These are phyloP conservation scores for Aviceda subcristata DNA, from an alignment of 2,113 vertebrate species.

Conservation along the genomic window DNA sequence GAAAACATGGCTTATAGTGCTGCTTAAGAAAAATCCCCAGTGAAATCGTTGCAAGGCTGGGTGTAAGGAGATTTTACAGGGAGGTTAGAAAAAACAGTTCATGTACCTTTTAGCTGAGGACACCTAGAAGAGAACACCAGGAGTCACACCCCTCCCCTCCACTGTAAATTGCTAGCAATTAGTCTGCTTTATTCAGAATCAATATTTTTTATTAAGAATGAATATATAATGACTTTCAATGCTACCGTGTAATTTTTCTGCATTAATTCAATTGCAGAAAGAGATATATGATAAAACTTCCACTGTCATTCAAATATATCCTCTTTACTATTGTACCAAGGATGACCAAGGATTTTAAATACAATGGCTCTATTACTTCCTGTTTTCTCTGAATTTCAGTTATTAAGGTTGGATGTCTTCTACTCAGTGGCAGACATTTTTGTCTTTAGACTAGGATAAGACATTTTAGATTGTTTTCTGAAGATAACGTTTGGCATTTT, in stretches of 20 bases:
- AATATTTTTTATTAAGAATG: not conserved
- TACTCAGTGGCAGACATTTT: not conserved
- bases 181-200: not conserved
- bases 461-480: not conserved
- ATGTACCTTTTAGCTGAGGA: not conserved
- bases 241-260: not conserved
- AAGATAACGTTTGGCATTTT: not conserved
- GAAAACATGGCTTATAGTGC: fast-evolving
- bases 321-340: not conserved
- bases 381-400: not conserved
- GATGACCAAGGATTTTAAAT: not conserved
- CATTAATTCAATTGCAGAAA: not conserved
- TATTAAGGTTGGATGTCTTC: not conserved
- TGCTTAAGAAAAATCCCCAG: not conserved
- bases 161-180: not conserved
- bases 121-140: not conserved
- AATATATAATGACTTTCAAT: not conserved
- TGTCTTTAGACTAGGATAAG: not conserved
- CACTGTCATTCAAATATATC: not conserved
- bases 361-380: not conserved
- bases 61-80: not conserved
- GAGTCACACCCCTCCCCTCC: not conserved
- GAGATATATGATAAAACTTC: not conserved
- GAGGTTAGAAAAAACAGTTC: not conserved
- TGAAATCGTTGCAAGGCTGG: not conserved